Evolutionary conservation across 2,888 invertebrate genomes (phyloP).

Genomic region (Magallana nippona): DNA sequence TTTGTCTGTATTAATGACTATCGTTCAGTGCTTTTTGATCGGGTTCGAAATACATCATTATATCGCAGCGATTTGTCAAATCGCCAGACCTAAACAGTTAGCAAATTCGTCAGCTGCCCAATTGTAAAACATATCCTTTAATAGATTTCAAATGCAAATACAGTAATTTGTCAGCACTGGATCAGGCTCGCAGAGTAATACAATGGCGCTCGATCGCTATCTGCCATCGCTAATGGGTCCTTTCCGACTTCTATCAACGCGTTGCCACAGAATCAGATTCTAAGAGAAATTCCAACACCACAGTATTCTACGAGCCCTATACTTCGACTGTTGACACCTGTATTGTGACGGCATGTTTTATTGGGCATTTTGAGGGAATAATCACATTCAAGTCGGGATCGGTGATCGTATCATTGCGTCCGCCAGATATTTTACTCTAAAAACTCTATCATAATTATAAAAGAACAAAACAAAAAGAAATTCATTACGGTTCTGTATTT

Average conservation of each 20-base stretch:
- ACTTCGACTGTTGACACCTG: neutral
- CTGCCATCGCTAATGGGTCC: slow-evolving; percentile 14
- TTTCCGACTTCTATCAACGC: slow-evolving; percentile 22
- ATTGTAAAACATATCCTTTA: neutral
- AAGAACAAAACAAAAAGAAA: too few species aligned
- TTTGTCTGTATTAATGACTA: neutral
- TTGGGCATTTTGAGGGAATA: neutral
- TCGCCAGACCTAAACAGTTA: neutral
- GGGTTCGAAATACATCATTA: neutral
- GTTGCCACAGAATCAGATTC: neutral
- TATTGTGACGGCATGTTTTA: neutral
- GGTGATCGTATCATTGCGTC: neutral
- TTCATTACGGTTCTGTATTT: too few species aligned
- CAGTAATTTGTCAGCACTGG: slow-evolving; percentile 7
- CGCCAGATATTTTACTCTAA: neutral
- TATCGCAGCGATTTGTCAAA: neutral
- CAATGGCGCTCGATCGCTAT: slow-evolving; percentile 14
- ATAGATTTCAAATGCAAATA: slow-evolving; percentile 31
- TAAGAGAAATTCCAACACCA: neutral
- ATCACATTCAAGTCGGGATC: neutral
- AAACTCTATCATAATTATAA: too few species aligned
- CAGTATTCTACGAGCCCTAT: neutral
- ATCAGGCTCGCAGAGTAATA: neutral
- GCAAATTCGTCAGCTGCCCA: neutral
- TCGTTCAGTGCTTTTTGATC: neutral